phyloP scores from a whole-genome alignment of 2,113 vertebrate species.

The Myocastor coypus region DNA sequence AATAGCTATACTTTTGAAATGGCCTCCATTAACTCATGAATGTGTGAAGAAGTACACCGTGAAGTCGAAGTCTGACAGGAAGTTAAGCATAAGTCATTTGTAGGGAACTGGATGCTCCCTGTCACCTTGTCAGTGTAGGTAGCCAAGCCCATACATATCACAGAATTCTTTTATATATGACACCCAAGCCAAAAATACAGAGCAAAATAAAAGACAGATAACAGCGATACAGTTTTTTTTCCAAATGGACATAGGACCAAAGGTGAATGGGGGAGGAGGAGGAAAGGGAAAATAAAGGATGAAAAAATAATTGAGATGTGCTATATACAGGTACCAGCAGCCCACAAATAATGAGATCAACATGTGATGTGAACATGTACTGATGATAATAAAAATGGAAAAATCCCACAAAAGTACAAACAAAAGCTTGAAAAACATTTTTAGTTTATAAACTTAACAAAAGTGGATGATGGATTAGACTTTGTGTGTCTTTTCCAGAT shows the following conservation, averaged over 20 bases:
- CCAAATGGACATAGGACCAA: neutral
- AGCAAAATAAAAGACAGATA: neutral
- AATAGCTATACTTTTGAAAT: neutral
- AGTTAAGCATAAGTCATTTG: neutral
- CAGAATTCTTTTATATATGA: neutral
- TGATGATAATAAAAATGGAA: neutral
- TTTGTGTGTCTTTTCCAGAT: neutral
- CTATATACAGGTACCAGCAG: neutral
- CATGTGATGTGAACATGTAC: neutral
- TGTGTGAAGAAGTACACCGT: neutral
- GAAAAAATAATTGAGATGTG: neutral
- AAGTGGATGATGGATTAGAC: neutral
- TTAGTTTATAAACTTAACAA: neutral
- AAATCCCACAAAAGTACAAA: neutral
- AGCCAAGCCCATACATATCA: neutral
- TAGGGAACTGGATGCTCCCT: neutral
- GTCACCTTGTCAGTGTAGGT: neutral
- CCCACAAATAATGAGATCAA: neutral
- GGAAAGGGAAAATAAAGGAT: neutral
- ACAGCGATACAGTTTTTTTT: neutral
- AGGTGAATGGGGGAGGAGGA: neutral
- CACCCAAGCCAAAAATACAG: neutral
- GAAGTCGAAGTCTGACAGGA: neutral
- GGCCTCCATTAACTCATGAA: neutral
- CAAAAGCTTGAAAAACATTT: neutral